phyloP scores from a whole-genome alignment of 2,797 vertebrate species.

The Syngnathus acus region DNA sequence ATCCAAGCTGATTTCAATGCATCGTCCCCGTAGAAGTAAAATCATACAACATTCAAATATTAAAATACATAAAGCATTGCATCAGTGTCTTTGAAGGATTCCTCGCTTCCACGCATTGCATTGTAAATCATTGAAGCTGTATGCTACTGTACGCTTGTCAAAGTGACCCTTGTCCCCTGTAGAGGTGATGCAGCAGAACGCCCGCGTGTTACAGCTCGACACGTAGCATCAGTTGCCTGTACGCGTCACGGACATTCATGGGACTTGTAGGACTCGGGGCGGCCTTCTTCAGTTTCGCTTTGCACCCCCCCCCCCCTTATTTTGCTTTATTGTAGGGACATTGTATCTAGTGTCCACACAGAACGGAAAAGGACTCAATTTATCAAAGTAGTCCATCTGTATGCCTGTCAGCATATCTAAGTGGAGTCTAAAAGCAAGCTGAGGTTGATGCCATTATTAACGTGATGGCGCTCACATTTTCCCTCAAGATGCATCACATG shows the following conservation, averaged over 20 bases:
- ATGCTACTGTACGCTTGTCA: conserved; percentile 42
- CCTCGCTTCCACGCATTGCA: neutral
- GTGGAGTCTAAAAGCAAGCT: neutral
- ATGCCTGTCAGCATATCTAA: conserved; percentile 15
- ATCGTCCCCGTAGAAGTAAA: neutral
- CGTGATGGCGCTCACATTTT: conserved; percentile 16
- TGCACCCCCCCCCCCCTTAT: conserved; percentile 13
- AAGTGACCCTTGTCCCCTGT: conserved; percentile 45
- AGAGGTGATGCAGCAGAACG: conserved; percentile 24
- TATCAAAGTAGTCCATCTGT: conserved; percentile 10
- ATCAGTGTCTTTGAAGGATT: neutral
- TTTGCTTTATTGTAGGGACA: conserved; percentile 51
- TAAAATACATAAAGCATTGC: neutral
- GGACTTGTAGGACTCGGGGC: conserved; percentile 26
- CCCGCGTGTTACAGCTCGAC: conserved; percentile 58
- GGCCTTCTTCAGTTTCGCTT: conserved; percentile 48
- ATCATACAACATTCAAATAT: neutral
- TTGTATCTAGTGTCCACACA: conserved; percentile 43
- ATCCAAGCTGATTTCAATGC: no score
- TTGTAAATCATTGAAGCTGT: conserved; percentile 49
- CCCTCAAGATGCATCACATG: conserved; percentile 10
- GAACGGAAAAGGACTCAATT: conserved; percentile 41
- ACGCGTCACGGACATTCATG: conserved; percentile 34
- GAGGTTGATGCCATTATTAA: conserved; percentile 18
- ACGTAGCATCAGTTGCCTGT: conserved; percentile 43